phyloP scores from a whole-genome alignment of 2,113 vertebrate genomes.

The Xiphophorus hellerii region DNA sequence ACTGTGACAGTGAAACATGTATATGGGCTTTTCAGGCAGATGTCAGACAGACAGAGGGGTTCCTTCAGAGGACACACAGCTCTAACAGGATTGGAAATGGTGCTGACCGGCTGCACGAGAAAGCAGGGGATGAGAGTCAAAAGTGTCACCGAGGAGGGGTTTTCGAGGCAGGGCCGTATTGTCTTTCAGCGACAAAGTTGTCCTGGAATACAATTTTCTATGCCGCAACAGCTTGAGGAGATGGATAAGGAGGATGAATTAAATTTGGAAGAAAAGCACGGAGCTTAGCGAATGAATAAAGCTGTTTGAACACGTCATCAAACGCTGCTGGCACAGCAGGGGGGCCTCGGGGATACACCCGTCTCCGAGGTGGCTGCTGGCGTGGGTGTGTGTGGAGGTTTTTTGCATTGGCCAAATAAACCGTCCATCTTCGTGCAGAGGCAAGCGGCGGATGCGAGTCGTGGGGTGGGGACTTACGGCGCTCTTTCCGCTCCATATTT shows the following conservation, averaged over 20 bases:
- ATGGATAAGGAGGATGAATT: constrained; percentile 27
- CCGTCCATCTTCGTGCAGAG: constrained; percentile 60
- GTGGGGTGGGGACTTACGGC: constrained; percentile 42
- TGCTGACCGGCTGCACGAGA: constrained; percentile 63
- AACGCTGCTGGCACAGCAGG: constrained; percentile 72
- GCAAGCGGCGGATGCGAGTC: constrained; percentile 55
- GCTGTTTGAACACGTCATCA: constrained; percentile 67
- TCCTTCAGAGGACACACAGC: constrained; percentile 63
- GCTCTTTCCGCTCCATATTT: constrained; percentile 68
- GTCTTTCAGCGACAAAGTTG: constrained; percentile 45
- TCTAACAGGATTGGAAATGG: constrained; percentile 78
- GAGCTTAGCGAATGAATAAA: constrained; percentile 58
- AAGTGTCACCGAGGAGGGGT: constrained; percentile 57
- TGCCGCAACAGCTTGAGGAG: constrained; percentile 19
- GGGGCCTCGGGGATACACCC: constrained; percentile 72
- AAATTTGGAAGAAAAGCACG: constrained; percentile 16
- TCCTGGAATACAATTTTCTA: constrained; percentile 27
- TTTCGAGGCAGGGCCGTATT: constrained; percentile 6
- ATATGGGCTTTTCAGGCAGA: constrained; percentile 58
- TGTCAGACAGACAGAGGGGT: constrained; percentile 68
- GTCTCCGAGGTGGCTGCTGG: constrained; percentile 63
- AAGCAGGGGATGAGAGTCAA: constrained; percentile 62
- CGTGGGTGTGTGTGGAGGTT: constrained; percentile 67
- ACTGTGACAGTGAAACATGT: constrained; percentile 62
- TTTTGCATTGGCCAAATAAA: constrained; percentile 68